Conservation (phyloP, 1,140 invertebrate genomes). For the Stegodyphus mimosarum region DNA sequence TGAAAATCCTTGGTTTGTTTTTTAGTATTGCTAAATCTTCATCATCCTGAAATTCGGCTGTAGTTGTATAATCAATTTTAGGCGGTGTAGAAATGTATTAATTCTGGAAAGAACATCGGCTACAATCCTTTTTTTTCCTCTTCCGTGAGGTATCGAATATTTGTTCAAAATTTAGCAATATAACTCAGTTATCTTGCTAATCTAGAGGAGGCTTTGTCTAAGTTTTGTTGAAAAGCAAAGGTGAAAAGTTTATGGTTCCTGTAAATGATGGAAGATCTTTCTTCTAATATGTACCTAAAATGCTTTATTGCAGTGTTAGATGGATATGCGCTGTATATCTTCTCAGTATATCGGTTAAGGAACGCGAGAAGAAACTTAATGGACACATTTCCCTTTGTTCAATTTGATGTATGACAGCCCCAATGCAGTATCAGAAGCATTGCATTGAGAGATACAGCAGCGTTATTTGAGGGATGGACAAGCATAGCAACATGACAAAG, state of each 20-base stretch:
- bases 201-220: background rate
- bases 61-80: background rate
- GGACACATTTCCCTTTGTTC: no score
- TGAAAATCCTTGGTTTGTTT: no score
- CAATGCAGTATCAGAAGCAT: no score
- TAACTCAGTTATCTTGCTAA: slow-evolving; percentile 3
- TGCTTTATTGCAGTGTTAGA: slow-evolving; percentile 60
- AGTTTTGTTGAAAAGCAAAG: slow-evolving; percentile 2
- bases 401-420: no score
- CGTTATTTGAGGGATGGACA: slow-evolving; percentile 6
- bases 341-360: no score
- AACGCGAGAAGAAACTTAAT: no score
- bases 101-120: slow-evolving; percentile 52
- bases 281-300: no score
- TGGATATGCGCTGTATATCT: slow-evolving; percentile 45
- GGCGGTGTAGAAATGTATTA: no score
- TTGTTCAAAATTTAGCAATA: slow-evolving; percentile 64
- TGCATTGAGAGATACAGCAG: slow-evolving; percentile 46
- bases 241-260: no score
- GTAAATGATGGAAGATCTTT: no score
- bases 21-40: no score
- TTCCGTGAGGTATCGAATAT: slow-evolving; percentile 67
- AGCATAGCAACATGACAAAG: slow-evolving; percentile 6
- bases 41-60: background rate
- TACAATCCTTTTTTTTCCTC: slow-evolving; percentile 63